Percentiles rank a stretch among this genome's conserved stretches.
Conservation (phyloP, 2,888 invertebrate genomes). For the Hypselothyrea guttata region DNA sequence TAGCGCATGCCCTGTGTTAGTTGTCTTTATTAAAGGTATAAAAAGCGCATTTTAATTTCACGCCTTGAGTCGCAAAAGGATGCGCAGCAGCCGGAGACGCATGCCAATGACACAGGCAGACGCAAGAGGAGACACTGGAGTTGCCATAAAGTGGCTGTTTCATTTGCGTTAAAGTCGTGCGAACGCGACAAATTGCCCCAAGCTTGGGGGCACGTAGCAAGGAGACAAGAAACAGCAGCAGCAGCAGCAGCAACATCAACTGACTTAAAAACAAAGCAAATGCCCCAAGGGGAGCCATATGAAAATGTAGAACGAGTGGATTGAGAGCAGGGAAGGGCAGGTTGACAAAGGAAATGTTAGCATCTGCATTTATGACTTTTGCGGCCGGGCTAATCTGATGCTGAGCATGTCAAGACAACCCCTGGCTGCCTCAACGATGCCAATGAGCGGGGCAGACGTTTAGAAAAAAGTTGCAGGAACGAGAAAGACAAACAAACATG, state of each 20-base stretch:
- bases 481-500: constrained; percentile 51
- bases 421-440: constrained; percentile 8
- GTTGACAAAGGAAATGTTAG: constrained; percentile 61
- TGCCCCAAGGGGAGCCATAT: constrained; percentile 47
- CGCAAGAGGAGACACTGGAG: constrained; percentile 3
- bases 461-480: background rate
- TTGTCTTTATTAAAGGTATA: constrained; percentile 13
- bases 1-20: background rate
- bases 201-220: constrained; percentile 21
- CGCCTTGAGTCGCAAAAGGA: constrained; percentile 49
- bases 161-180: constrained; percentile 71
- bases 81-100: constrained; percentile 28
- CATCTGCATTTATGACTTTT: constrained; percentile 78
- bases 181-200: constrained; percentile 72
- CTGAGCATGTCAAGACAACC: constrained; percentile 56
- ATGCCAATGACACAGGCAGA: constrained; percentile 17
- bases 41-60: constrained; percentile 64
- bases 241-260: constrained; percentile 16
- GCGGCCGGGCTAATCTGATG: constrained; percentile 74
- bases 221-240: constrained; percentile 1
- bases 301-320: background rate
- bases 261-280: constrained; percentile 61
- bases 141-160: constrained; percentile 67
- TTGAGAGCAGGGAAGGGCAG: constrained; percentile 24
- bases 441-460: too few relatives aligned